A percentile compares a stretch with the other conserved stretches of the same genome.
phyloP scores from a whole-genome alignment of 2,797 vertebrate species.

The Schizopygopsis pylzovi region DNA sequence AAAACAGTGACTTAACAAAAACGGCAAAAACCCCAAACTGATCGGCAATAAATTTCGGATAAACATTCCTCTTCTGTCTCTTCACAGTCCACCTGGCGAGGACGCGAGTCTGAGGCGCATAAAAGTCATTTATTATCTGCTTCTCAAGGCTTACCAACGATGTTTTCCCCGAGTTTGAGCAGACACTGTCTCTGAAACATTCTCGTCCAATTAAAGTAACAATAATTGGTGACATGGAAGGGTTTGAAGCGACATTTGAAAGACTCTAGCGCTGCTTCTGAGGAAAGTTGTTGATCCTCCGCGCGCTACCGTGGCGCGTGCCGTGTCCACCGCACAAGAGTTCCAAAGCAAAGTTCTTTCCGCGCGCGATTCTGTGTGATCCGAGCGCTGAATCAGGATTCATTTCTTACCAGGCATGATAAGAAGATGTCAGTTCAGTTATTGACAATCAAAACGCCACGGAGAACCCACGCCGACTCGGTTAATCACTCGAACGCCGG shows the following conservation, averaged over 20 bases:
- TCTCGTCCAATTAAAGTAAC: conserved; percentile 54
- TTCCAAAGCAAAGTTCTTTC: conserved; percentile 58
- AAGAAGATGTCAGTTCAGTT: conserved; percentile 52
- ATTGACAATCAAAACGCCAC: conserved; percentile 33
- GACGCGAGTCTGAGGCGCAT: conserved; percentile 55
- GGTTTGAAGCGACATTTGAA: conserved; percentile 46
- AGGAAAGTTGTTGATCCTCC: conserved; percentile 61
- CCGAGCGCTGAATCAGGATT: conserved; percentile 31
- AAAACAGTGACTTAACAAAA: conserved; percentile 79
- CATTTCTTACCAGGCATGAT: conserved; percentile 48
- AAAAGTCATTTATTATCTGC: conserved; percentile 59
- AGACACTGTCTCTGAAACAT: conserved; percentile 60
- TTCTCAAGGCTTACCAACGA: conserved; percentile 55
- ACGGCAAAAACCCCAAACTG: conserved; percentile 71
- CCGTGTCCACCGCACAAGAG: conserved; percentile 44
- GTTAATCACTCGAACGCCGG: neutral
- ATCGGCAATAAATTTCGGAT: conserved; percentile 58
- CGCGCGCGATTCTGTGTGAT: conserved; percentile 29
- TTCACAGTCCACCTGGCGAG: conserved; percentile 56
- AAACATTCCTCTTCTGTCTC: conserved; percentile 66
- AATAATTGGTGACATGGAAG: conserved; percentile 61
- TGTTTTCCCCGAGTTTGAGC: conserved; percentile 53
- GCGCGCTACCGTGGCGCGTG: conserved; percentile 21
- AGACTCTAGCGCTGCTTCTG: conserved; percentile 40
- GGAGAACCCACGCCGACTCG: conserved; percentile 37